Base-by-base conservation (phyloP, 2,113 vertebrate genomes). In the Entosphenus tridentatus region DNA sequence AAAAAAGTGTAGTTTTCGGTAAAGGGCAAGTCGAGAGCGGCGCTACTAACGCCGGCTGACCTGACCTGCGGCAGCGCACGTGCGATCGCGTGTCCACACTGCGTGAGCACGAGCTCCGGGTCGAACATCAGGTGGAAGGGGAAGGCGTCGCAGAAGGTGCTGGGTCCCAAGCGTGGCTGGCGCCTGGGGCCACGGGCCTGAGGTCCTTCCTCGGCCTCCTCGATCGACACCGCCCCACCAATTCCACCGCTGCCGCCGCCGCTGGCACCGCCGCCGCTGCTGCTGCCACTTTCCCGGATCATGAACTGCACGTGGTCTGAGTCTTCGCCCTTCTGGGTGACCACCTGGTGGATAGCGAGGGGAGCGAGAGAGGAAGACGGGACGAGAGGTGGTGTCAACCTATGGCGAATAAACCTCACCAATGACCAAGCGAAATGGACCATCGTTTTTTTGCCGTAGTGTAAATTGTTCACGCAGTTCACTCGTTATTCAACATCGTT, bases 91-190 rank as follows among this genome's bases (percentile, higher is more conserved):
- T 96, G 95, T 57, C 93, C 93, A 72, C 92, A 98, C 70, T 97
- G 93, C 0, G 89, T 95, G 73, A 98, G 87, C 79, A 89, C 82
- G 56, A 98, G 79, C 74, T 89, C 83, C 79, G 82, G 85, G 77
- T 96, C 91, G 74, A 98, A 98, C 84, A 98, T 97, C 72, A 98
- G 86, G 74, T 98, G 93, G 72, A 98, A 98, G 18, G 93, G 93
- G 75, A 98, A 98, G 56, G 93, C 87, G 74, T 96, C 96, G 85
- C 91, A 98, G 75, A 98, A 98, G 1, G 93, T 98, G 70, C 92
- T 91, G 0, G 92, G 93, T 72, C 93, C 96, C 77, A 98, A 96
- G 16, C 92, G 62, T 65, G 62, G 18, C 18, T 65, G 62, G n/a
- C 18, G n/a, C 39, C 39, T 39, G 6, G 39, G 39, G 39, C 39